Conservation (phyloP, 2,888 invertebrate species). For the Pycnomerus fuliginosus region DNA sequence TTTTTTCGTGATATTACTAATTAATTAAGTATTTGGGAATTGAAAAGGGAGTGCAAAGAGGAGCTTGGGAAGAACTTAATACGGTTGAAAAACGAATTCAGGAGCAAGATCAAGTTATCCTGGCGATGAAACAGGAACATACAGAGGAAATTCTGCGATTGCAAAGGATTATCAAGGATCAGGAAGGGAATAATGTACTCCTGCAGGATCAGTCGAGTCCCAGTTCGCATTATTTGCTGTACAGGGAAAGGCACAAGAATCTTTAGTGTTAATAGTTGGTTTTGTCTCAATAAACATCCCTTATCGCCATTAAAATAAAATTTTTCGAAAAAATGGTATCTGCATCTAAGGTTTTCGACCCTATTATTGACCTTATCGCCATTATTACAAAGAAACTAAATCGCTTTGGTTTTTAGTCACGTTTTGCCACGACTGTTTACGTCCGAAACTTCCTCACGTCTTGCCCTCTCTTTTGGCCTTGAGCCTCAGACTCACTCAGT, state of each 20-base stretch:
- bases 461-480: too few species aligned
- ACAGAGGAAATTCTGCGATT: conserved; percentile 53
- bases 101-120: conserved; percentile 53
- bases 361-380: too few species aligned
- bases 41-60: conserved; percentile 55
- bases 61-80: conserved; percentile 56
- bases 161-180: conserved; percentile 52
- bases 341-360: too few species aligned
- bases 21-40: background rate
- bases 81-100: conserved; percentile 56
- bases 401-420: too few species aligned
- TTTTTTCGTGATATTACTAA: conserved; percentile 1
- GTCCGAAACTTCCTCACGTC: too few species aligned
- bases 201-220: conserved; percentile 43
- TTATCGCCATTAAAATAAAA: too few species aligned
- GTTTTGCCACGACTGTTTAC: too few species aligned
- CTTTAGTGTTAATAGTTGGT: too few species aligned
- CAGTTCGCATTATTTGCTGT: conserved; percentile 44
- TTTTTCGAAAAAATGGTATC: too few species aligned
- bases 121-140: conserved; percentile 54
- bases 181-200: conserved; percentile 50
- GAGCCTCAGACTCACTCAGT: too few species aligned
- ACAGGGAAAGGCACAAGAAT: conserved; percentile 47
- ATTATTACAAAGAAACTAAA: too few species aligned
- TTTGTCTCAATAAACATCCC: too few species aligned